Evolutionary conservation across 2,888 invertebrate species (phyloP).

Genomic region (Nesidiocoris tenuis): DNA sequence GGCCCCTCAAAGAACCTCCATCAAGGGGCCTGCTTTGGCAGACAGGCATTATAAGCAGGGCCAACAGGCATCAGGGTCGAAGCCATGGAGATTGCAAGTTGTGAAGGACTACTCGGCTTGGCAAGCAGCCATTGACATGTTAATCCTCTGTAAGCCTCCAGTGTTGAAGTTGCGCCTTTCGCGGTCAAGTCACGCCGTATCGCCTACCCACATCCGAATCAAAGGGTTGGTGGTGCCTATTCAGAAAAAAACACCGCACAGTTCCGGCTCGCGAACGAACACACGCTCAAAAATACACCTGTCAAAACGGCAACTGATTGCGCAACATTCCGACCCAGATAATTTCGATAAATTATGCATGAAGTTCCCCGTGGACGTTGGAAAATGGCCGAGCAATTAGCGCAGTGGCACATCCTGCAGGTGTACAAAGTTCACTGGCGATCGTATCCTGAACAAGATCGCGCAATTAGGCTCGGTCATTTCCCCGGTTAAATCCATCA

Average conservation of each 20-base stretch:
- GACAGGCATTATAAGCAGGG: not conserved
- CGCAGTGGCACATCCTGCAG: not conserved
- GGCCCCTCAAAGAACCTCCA: not conserved
- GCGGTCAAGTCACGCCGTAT: conserved; percentile 21
- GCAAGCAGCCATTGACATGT: conserved; percentile 28
- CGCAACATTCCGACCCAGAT: not conserved
- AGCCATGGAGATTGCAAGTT: not conserved
- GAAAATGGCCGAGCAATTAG: not conserved
- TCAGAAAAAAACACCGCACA: conserved; percentile 18
- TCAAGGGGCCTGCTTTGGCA: not conserved
- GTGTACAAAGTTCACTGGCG: not conserved
- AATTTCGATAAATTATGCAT: not conserved
- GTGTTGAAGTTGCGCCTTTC: conserved; percentile 8
- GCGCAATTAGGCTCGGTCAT: not conserved
- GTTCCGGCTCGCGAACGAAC: conserved; percentile 21
- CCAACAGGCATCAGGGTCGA: not conserved
- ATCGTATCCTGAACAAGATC: not conserved
- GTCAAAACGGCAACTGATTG: not conserved
- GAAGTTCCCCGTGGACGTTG: not conserved
- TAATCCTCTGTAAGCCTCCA: conserved; percentile 3
- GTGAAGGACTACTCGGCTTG: conserved; percentile 13
- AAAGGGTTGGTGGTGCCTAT: conserved; percentile 22
- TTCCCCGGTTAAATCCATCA: not conserved
- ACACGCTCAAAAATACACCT: not conserved
- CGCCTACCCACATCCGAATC: conserved; percentile 11